Conservation (phyloP, 2,888 invertebrate genomes). For the Drosophila nr. perissopoda region DNA sequence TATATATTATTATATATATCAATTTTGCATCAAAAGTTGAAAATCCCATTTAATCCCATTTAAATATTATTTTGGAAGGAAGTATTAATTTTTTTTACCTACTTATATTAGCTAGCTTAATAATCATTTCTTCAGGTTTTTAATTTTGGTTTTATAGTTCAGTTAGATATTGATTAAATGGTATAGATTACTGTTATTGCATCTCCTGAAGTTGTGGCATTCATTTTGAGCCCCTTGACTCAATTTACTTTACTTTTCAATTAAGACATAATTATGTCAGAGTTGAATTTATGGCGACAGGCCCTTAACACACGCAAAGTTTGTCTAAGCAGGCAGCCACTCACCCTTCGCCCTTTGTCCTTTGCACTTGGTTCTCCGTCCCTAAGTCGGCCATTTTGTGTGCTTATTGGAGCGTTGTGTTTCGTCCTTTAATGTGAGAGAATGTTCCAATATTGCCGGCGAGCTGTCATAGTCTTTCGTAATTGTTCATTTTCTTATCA, state of each 20-base stretch:
- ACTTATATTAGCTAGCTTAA: no score
- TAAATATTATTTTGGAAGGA: no score
- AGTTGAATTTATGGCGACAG: slow-evolving; percentile 83
- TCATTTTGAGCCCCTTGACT: slow-evolving; percentile 2
- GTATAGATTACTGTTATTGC: slow-evolving; percentile 44
- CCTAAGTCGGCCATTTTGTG: slow-evolving; percentile 61
- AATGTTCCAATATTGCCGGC: slow-evolving; percentile 68
- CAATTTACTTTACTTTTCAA: slow-evolving; percentile 56
- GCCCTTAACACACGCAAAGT: slow-evolving; percentile 68
- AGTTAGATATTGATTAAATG: neutral
- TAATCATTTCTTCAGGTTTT: neutral
- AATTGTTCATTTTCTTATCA: slow-evolving; percentile 82
- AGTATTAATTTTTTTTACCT: neutral
- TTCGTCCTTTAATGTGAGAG: slow-evolving; percentile 80
- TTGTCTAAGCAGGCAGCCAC: slow-evolving; percentile 41
- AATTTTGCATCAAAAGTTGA: no score
- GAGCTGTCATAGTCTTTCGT: slow-evolving; percentile 68
- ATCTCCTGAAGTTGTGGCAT: slow-evolving; percentile 45
- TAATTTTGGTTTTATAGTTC: neutral
- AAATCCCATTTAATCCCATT: no score
- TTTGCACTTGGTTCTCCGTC: neutral
- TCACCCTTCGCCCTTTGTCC: slow-evolving; percentile 28
- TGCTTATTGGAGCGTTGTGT: slow-evolving; percentile 61
- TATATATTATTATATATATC: no score
- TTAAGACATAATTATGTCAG: slow-evolving; percentile 83